Base-by-base conservation (phyloP, 2,113 vertebrate genomes). In the Scartelaos histophorus region DNA sequence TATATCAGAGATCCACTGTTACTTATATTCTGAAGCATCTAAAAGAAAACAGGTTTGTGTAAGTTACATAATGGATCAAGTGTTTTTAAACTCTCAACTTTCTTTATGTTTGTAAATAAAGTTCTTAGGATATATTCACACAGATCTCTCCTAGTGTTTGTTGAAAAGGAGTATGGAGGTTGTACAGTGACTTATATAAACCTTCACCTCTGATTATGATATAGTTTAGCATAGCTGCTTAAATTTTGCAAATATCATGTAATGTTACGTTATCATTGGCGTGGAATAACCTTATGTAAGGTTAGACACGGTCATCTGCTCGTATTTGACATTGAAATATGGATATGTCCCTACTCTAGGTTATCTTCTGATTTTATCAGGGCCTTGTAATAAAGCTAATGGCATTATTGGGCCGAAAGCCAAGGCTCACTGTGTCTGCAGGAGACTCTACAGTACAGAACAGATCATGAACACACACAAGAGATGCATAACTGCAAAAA, bases 91-190 rank as follows among this genome's bases (percentile, higher is more conserved):
- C 65, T 72, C 83, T 68, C 69, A 75, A 83, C 80, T 74, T 91
- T 90, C 86, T 92, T 90, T 90, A 85, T 88, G 86, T 85, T 84
- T 93, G 90, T 93, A 90, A 94, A 93, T 93, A 92, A 93, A 92
- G 58, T 64, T 79, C 76, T 92, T 90, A 86, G 79, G 67, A 91
- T 89, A 91, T 89, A 92, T 90, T 91, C 71, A 74, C 71, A 75
- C 78, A 76, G 71, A 65, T 69, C 25, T 66, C 25, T 73, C 69
- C 5, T 45, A 38, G 1, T n/a, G 10, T 54, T 54, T 54, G 47
- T 51, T 15, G 46, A 47, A 47, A 47, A 15, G 2, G 46, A 3
- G 15, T 47, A 15, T 54, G 7, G n/a, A 19, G 17, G 51, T 11
- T 19, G 16, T 51, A 51, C 4, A 51, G 16, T 51, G 16, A 51